Percentiles rank a stretch among this genome's conserved stretches.
These are phyloP conservation scores for Lagocephalus sceleratus DNA, from an alignment of 2,797 vertebrate species.

Conservation along the genomic window DNA sequence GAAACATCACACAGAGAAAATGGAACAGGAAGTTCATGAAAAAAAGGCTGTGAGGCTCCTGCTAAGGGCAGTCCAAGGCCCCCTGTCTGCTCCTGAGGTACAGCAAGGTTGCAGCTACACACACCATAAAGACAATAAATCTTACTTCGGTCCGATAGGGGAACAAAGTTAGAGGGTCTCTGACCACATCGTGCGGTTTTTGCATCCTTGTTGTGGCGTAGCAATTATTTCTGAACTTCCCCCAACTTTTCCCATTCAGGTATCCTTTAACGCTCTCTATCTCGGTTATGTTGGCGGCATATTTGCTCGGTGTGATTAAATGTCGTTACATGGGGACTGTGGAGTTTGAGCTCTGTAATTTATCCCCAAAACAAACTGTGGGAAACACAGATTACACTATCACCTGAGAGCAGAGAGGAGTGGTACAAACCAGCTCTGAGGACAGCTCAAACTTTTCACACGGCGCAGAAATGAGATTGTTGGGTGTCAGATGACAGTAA, in stretches of 20 bases:
- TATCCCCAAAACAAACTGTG: slow-evolving; percentile 13
- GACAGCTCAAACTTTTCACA: slow-evolving; percentile 33
- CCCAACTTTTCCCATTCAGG: too few relatives aligned
- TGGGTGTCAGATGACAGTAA: slow-evolving; percentile 3
- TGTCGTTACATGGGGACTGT: slow-evolving; percentile 30
- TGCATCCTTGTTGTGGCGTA: slow-evolving; percentile 50
- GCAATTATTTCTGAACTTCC: too few relatives aligned
- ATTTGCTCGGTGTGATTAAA: slow-evolving; percentile 22
- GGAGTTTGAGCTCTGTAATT: slow-evolving; percentile 23
- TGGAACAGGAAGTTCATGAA: slow-evolving; percentile 8
- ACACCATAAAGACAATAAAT: slow-evolving; percentile 61
- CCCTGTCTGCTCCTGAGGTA: slow-evolving; percentile 37
- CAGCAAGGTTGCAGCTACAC: slow-evolving; percentile 46
- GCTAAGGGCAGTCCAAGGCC: slow-evolving; percentile 55
- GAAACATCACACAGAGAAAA: slow-evolving; percentile 20
- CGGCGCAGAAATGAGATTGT: slow-evolving; percentile 33
- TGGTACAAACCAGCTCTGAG: slow-evolving; percentile 10
- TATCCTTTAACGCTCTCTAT: too few relatives aligned
- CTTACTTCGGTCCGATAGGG: slow-evolving; percentile 46
- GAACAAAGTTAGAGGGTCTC: slow-evolving; percentile 36
- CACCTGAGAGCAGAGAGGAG: slow-evolving; percentile 30
- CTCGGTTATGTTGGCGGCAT: background rate
- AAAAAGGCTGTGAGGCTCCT: slow-evolving; percentile 30
- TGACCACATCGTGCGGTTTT: slow-evolving; percentile 32
- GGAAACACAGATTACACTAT: slow-evolving; percentile 38